Percentiles rank a stretch among this genome's conserved stretches.
These are phyloP conservation scores for Furnarius figulus DNA, from an alignment of 2,113 vertebrate species.

Conservation along the genomic window DNA sequence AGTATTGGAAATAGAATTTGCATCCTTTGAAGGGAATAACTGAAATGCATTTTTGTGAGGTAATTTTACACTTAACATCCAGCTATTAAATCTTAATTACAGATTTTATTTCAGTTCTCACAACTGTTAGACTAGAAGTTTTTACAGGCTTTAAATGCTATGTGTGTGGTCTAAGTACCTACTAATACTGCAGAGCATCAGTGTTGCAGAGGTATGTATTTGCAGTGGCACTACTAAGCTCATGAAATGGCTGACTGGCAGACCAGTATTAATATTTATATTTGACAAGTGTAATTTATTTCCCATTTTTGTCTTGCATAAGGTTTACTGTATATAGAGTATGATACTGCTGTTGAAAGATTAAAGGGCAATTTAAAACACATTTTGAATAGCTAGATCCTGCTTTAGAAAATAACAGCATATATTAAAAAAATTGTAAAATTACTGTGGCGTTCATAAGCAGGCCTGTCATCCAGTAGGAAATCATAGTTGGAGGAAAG, in stretches of 20 bases:
- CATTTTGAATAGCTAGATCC: neutral
- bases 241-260: neutral
- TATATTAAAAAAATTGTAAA: neutral
- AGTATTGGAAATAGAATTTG: neutral
- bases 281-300: neutral
- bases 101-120: neutral
- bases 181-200: neutral
- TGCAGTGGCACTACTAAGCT: neutral
- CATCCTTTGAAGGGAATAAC: neutral
- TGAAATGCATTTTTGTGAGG: neutral
- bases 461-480: neutral
- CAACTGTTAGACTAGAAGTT: neutral
- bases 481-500: neutral
- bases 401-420: neutral
- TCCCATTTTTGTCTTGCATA: neutral
- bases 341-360: neutral
- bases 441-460: neutral
- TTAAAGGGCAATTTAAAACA: neutral
- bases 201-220: neutral
- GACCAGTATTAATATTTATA: neutral
- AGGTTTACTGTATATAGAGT: neutral
- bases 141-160: neutral
- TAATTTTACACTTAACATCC: neutral
- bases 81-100: neutral
- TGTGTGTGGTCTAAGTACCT: fast-evolving